A percentile compares a stretch with the other conserved stretches of the same genome.
These are phyloP conservation scores for Arremon aurantiirostris DNA, from an alignment of 2,797 vertebrate species.

Conservation along the genomic window DNA sequence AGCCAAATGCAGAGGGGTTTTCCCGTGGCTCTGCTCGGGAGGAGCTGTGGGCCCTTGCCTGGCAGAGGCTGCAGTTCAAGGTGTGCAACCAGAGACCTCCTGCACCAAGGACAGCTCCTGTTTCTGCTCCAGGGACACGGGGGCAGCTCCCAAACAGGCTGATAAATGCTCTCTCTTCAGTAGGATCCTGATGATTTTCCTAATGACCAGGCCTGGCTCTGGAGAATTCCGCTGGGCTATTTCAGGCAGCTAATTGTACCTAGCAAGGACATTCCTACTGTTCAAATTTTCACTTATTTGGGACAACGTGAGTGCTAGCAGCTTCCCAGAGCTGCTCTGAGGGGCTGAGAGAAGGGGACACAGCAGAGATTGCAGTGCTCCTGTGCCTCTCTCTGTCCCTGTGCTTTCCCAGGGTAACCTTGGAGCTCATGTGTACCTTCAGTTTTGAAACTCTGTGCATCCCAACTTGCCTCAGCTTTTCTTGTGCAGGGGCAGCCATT, in stretches of 20 bases:
- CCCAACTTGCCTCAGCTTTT: background rate
- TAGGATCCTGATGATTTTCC: background rate
- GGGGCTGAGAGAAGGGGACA: background rate
- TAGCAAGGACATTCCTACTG: slow-evolving; percentile 12
- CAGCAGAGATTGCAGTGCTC: background rate
- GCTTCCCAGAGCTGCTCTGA: slow-evolving; percentile 1
- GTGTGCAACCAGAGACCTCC: background rate
- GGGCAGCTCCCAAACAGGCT: background rate
- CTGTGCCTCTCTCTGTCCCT: background rate
- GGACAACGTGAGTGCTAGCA: background rate
- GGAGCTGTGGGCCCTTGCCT: fast-evolving
- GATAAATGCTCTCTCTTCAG: background rate
- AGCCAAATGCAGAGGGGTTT: fast-evolving
- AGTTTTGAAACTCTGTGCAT: background rate
- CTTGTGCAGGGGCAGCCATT: background rate
- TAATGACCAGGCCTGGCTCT: slow-evolving; percentile 18
- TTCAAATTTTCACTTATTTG: slow-evolving; percentile 3
- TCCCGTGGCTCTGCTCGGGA: fast-evolving
- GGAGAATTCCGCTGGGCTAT: slow-evolving; percentile 12
- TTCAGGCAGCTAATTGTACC: slow-evolving; percentile 32
- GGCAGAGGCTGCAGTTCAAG: background rate
- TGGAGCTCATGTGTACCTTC: background rate
- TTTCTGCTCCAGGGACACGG: background rate
- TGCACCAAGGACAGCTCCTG: background rate
- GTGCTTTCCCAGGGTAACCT: background rate